Conservation (phyloP, 2,113 vertebrate species). For the Semicossyphus pulcher region DNA sequence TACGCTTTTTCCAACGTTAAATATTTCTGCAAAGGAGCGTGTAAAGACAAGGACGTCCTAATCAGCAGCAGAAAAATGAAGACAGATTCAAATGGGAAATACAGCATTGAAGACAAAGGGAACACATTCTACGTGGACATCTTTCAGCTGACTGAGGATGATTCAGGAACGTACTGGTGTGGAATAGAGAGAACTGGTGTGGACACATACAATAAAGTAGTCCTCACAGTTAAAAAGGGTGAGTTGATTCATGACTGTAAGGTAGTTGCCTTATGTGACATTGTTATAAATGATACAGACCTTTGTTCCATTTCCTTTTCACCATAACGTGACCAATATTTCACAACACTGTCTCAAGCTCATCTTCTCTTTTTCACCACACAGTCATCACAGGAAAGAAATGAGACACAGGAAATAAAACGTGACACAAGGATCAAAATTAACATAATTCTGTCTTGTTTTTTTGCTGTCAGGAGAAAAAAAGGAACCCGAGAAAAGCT, state of each 20-base stretch:
- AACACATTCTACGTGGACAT: slow-evolving; percentile 63
- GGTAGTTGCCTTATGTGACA: not conserved
- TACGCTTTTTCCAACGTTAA: slow-evolving; percentile 42
- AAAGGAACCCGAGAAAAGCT: too few relatives aligned
- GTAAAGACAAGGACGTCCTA: slow-evolving; percentile 20
- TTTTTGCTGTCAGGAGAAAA: not conserved
- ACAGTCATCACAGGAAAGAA: not conserved
- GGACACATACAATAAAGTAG: slow-evolving; percentile 35
- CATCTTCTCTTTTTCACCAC: not conserved
- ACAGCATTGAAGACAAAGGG: slow-evolving; percentile 46
- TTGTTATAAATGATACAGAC: not conserved
- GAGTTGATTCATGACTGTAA: slow-evolving; percentile 24
- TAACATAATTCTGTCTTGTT: not conserved
- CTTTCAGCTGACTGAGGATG: slow-evolving; percentile 1
- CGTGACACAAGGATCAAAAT: not conserved
- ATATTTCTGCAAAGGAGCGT: slow-evolving; percentile 65
- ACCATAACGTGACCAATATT: not conserved
- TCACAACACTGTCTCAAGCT: not conserved
- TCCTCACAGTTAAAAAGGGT: slow-evolving; percentile 54
- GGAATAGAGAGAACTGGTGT: slow-evolving; percentile 21
- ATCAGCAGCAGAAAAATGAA: not conserved
- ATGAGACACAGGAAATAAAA: not conserved
- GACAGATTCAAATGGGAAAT: not conserved
- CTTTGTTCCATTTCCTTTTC: not conserved
- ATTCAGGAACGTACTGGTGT: slow-evolving; percentile 65